These are phyloP conservation scores for Isichthys henryi DNA, from an alignment of 2,113 vertebrate genomes.

Conservation along the genomic window DNA sequence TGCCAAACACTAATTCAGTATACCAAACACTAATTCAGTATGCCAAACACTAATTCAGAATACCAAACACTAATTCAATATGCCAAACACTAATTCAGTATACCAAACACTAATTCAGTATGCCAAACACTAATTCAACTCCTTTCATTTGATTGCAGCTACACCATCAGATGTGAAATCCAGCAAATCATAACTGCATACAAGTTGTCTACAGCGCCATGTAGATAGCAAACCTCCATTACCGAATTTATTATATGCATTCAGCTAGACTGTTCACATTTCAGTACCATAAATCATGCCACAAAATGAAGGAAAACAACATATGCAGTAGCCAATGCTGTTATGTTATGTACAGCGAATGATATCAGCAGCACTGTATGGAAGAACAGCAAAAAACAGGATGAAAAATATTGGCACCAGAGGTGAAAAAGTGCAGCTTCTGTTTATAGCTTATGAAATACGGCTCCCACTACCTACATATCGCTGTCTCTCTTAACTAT, in stretches of 20 bases:
- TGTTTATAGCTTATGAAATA: neutral
- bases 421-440: neutral
- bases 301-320: neutral
- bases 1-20: too few relatives aligned
- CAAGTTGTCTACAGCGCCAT: neutral
- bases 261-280: neutral
- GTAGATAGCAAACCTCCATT: neutral
- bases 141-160: neutral
- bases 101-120: too few relatives aligned
- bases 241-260: neutral
- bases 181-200: neutral
- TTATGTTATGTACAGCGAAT: neutral
- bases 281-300: neutral
- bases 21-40: too few relatives aligned
- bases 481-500: neutral
- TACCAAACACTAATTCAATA: neutral
- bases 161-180: neutral
- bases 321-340: neutral
- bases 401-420: neutral
- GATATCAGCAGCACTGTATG: neutral
- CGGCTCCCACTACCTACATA: neutral
- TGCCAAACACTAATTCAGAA: too few relatives aligned
- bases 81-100: neutral
- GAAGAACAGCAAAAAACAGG: neutral
- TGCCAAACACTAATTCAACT: neutral